Conservation (phyloP, 2,113 vertebrate genomes). For the Ptychochromis oligacanthus region DNA sequence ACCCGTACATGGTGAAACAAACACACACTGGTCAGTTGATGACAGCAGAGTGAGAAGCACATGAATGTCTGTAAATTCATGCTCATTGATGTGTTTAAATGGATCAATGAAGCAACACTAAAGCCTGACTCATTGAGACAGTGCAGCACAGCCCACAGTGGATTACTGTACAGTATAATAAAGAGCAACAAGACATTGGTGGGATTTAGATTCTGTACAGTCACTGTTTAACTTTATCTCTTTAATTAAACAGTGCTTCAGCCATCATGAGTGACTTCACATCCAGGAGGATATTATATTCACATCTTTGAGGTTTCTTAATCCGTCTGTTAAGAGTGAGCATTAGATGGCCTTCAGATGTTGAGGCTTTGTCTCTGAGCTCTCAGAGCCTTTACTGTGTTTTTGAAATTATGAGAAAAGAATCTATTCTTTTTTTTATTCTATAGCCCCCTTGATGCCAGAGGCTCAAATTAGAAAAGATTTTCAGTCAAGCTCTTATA, state of each 20-base stretch:
- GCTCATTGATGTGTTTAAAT: slow-evolving; percentile 54
- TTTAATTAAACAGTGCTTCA: background rate
- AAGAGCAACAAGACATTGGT: background rate
- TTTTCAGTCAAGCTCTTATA: slow-evolving; percentile 22
- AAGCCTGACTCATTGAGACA: slow-evolving; percentile 37
- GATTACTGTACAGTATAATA: slow-evolving; percentile 20
- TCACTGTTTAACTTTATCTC: slow-evolving; percentile 14
- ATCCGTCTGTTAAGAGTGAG: slow-evolving; percentile 47
- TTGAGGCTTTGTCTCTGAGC: slow-evolving; percentile 22
- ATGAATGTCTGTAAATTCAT: slow-evolving; percentile 34
- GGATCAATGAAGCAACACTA: slow-evolving; percentile 39
- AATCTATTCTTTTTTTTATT: slow-evolving; percentile 10
- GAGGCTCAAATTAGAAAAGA: slow-evolving; percentile 36
- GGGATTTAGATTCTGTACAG: slow-evolving; percentile 15
- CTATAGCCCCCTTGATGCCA: background rate
- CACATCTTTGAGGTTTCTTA: slow-evolving; percentile 19
- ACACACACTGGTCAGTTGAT: background rate
- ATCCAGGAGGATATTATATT: slow-evolving; percentile 32
- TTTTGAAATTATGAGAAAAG: slow-evolving; percentile 17
- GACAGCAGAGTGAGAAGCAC: slow-evolving; percentile 18
- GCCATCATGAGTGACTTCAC: background rate
- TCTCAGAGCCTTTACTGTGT: slow-evolving; percentile 32
- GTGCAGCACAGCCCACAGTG: slow-evolving; percentile 20
- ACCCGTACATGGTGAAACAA: accelerated
- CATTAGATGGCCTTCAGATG: slow-evolving; percentile 19